Evolutionary conservation across 2,113 vertebrate species (phyloP).

Genomic region (Esox niger): DNA sequence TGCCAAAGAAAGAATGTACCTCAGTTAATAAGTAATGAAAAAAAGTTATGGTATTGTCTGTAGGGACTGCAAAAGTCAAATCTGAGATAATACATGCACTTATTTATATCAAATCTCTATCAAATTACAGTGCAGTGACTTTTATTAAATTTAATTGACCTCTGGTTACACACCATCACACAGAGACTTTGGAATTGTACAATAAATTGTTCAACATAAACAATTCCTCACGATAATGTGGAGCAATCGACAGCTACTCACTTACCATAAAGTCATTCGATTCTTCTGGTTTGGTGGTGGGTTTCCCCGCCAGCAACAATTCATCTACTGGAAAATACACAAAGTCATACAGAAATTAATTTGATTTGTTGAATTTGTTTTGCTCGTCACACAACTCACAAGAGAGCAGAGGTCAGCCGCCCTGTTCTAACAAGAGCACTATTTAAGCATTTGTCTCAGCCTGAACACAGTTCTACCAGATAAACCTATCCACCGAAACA

Average conservation of each 20-base stretch:
- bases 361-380: background rate
- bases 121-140: too few relatives aligned
- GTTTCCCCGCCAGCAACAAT: constrained; percentile 41
- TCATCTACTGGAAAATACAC: constrained; percentile 53
- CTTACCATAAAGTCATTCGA: constrained; percentile 67
- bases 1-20: too few relatives aligned
- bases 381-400: background rate
- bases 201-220: background rate
- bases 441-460: background rate
- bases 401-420: background rate
- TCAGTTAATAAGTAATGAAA: too few relatives aligned
- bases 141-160: too few relatives aligned
- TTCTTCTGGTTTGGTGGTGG: constrained; percentile 51
- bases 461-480: background rate
- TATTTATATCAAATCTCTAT: too few relatives aligned
- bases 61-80: too few relatives aligned
- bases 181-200: background rate
- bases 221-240: constrained; percentile 16
- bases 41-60: too few relatives aligned
- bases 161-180: too few relatives aligned
- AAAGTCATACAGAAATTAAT: background rate
- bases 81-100: too few relatives aligned
- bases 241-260: constrained; percentile 18
- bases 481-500: background rate
- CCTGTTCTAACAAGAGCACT: background rate